A percentile compares a stretch with the other conserved stretches of the same genome.
phyloP scores from a whole-genome alignment of 2,888 invertebrate species.

The Macroteleia sp. region DNA sequence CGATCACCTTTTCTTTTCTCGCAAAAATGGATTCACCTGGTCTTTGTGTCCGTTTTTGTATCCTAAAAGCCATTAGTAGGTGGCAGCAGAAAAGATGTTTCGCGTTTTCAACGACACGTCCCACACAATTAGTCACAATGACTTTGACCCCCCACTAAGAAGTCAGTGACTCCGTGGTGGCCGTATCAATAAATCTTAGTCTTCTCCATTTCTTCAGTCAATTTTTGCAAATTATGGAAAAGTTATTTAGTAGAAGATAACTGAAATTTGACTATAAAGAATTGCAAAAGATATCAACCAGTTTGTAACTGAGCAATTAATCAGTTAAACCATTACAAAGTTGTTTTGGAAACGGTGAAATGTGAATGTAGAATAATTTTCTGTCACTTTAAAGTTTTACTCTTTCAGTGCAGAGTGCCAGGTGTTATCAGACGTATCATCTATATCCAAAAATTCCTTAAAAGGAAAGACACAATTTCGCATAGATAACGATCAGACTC shows the following conservation, averaged over 20 bases:
- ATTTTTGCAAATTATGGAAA: conserved; percentile 10
- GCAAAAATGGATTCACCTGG: conserved; percentile 67
- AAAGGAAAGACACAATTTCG: not conserved
- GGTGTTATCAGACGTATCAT: not conserved
- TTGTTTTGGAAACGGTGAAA: too few relatives aligned
- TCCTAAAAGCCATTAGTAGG: conserved; percentile 51
- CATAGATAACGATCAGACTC: conserved; percentile 6
- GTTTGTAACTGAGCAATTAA: too few relatives aligned
- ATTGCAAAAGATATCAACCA: too few relatives aligned
- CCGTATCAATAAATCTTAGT: conserved; percentile 34
- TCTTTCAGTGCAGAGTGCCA: too few relatives aligned
- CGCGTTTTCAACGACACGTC: conserved; percentile 69
- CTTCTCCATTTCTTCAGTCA: conserved; percentile 5
- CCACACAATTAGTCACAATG: conserved; percentile 80
- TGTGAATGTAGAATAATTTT: too few relatives aligned
- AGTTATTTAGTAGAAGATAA: conserved; percentile 13
- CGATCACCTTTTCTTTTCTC: conserved; percentile 55
- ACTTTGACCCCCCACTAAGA: conserved; percentile 74
- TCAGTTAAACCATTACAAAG: too few relatives aligned
- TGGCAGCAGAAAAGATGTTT: conserved; percentile 66
- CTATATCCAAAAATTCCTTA: not conserved
- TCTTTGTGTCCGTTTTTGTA: conserved; percentile 34
- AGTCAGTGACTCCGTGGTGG: conserved; percentile 39
- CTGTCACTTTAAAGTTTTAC: too few relatives aligned
- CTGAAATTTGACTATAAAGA: too few relatives aligned